Evolutionary conservation across 2,888 invertebrate species (phyloP), one percentile per base, ranked within the genome.

Genomic region (Amaurobius ferox): DNA sequence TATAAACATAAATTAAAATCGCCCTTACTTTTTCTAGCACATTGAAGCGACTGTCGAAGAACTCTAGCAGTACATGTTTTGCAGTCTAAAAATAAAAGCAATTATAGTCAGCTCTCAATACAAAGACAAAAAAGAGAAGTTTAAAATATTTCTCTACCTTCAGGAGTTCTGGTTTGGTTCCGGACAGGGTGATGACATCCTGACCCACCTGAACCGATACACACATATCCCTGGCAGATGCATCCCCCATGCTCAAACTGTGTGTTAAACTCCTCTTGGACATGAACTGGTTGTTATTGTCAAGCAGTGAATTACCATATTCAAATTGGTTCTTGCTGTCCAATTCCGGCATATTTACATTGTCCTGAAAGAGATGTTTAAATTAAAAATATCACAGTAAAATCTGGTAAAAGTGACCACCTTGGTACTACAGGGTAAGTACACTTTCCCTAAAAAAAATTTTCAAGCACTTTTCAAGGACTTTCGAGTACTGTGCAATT

Each of bases 131-230:
- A 44, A 44, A 44, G 16, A 9, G n/a, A 44, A 44, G 16, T 11
- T 7, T 11, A 44, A 44, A 44, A 44, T 11, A 44, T 71, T 29
- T 9, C 7, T 92, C 92, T 91, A 96, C 96, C 93, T 95, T 94
- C 90, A 97, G 96, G 90, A 96, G 93, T 92, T 96, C 96, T 91
- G 96, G 93, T 92, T 96, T 95, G 90, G 94, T 94, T 79, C 97
- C 96, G 87, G 95, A 96, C 90, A 97, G 95, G 93, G 95, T 96
- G 90, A 97, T 93, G 90, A 95, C 94, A 92, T 95, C 95, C 91
- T 94, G 94, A 89, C 96, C 96, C 90, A 96, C 40, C n/a, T 67
- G 55, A 89, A 97, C 96, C 88, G 96, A 96, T 92, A 96, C 96
- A 92, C 95, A 96, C 92, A 95, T 97, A 93, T 97, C 96, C 35